Evolutionary conservation across 2,888 invertebrate species (phyloP).

Genomic region (Apotomis capreana): DNA sequence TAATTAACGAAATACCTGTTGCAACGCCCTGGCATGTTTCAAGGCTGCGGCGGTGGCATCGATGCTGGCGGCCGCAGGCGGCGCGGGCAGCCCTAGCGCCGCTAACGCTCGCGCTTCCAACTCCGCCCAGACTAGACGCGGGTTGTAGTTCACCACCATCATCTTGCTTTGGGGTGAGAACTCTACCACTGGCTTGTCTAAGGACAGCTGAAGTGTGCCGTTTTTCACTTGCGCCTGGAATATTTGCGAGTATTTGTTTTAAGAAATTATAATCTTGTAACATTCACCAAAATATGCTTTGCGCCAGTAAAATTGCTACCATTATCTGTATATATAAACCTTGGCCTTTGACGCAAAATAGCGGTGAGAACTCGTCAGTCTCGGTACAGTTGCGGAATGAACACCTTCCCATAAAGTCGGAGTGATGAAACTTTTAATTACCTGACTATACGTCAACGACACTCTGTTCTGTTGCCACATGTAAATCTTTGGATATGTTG

Average conservation of each 20-base stretch:
- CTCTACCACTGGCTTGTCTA: slow-evolving; percentile 90
- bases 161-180: slow-evolving; percentile 88
- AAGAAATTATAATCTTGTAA: too few species aligned
- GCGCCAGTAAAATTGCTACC: not conserved
- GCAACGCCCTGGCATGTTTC: slow-evolving; percentile 92
- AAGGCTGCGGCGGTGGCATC: slow-evolving; percentile 90
- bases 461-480: too few species aligned
- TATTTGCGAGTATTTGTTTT: not conserved
- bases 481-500: too few species aligned
- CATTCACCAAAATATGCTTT: too few species aligned
- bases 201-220: slow-evolving; percentile 65
- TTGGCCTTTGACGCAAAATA: too few species aligned
- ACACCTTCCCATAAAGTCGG: too few species aligned
- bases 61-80: slow-evolving; percentile 87
- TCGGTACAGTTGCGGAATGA: too few species aligned
- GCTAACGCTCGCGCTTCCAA: slow-evolving; percentile 94
- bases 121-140: slow-evolving; percentile 91
- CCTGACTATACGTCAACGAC: too few species aligned
- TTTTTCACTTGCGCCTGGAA: slow-evolving; percentile 70
- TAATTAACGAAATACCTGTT: slow-evolving; percentile 85
- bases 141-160: slow-evolving; percentile 96
- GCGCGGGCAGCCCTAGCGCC: slow-evolving; percentile 91
- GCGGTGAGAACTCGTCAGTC: too few species aligned
- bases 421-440: too few species aligned
- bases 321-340: too few species aligned